Conservation (phyloP, 2,797 vertebrate species). For the Pterois miles region DNA sequence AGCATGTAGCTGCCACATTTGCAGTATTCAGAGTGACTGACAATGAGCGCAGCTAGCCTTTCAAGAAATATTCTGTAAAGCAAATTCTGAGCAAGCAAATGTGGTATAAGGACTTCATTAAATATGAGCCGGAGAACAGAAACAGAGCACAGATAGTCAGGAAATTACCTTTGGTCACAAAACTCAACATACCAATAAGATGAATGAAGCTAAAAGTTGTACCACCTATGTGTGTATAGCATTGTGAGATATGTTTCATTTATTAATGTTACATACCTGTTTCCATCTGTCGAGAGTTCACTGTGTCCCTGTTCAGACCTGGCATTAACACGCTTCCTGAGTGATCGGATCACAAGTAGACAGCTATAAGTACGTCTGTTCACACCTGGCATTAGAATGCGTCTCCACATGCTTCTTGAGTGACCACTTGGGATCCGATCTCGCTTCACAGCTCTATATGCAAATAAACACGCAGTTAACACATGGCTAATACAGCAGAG, state of each 20-base stretch:
- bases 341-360: too few species aligned
- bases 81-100: neutral
- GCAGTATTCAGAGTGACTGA: slow-evolving; percentile 8
- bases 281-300: neutral
- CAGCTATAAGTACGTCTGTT: too few species aligned
- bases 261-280: neutral
- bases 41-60: neutral
- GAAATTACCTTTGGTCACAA: neutral
- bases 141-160: neutral
- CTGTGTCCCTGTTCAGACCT: too few species aligned
- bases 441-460: too few species aligned
- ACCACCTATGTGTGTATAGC: neutral
- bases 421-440: too few species aligned
- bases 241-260: neutral
- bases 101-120: neutral
- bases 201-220: neutral
- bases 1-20: neutral
- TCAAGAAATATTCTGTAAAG: neutral
- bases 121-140: neutral
- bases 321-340: too few species aligned
- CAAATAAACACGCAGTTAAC: too few species aligned
- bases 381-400: too few species aligned
- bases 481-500: too few species aligned
- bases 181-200: neutral
- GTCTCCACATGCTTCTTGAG: too few species aligned